A percentile compares a stretch with the other conserved stretches of the same genome.
Conservation (phyloP, 35 echinoderm and acorn worm species). For the Lytechinus pictus region DNA sequence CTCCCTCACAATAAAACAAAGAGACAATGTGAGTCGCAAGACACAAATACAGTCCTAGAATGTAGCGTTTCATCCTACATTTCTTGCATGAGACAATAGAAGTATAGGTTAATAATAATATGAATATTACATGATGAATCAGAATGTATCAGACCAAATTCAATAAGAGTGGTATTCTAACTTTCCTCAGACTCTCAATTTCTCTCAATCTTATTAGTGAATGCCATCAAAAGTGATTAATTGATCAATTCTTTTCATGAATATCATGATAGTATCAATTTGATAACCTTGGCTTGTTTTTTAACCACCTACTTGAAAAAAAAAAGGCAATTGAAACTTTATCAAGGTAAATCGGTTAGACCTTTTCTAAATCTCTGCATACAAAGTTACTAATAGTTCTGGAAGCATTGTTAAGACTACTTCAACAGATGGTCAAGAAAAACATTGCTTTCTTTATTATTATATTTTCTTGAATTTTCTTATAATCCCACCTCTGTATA, state of each 20-base stretch:
- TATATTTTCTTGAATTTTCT: neutral
- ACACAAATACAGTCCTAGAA: neutral
- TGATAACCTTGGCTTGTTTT: neutral
- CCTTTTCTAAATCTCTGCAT: too few relatives aligned
- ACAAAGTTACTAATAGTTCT: neutral
- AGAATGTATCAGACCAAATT: neutral
- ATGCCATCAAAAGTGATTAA: neutral
- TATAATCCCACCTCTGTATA: neutral
- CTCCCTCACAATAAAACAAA: neutral
- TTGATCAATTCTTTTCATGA: neutral
- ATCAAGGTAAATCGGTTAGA: too few relatives aligned
- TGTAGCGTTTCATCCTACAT: neutral
- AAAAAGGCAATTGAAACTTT: too few relatives aligned
- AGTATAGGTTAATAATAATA: neutral
- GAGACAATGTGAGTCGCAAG: neutral
- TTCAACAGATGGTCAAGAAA: neutral
- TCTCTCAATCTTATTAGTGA: neutral
- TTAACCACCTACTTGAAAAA: too few relatives aligned
- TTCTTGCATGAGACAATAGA: neutral
- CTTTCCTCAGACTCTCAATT: neutral
- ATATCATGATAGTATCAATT: neutral
- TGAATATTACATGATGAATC: neutral
- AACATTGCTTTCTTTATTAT: neutral
- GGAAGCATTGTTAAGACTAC: neutral
- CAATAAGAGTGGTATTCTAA: neutral